These are phyloP conservation scores for Cosmopolites sordidus DNA, from an alignment of 2,888 invertebrate species.

Conservation along the genomic window DNA sequence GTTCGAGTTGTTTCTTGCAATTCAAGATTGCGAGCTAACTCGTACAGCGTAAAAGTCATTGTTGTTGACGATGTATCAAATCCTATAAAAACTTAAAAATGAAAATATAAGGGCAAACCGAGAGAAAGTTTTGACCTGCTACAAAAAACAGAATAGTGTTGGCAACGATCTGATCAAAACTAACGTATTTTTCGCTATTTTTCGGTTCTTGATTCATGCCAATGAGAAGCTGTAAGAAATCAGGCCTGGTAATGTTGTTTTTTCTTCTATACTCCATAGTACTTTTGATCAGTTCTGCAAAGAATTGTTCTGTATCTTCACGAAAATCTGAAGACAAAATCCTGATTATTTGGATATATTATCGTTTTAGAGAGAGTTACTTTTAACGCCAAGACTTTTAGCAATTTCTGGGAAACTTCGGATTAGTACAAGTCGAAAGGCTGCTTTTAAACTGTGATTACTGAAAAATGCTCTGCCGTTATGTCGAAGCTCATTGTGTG, in stretches of 20 bases:
- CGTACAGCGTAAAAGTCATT: conserved; percentile 30
- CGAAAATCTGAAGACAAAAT: background rate
- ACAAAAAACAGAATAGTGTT: conserved; percentile 43
- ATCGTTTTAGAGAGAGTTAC: background rate
- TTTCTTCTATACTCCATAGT: conserved; percentile 36
- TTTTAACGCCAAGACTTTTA: conserved; percentile 3
- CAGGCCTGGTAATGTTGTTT: conserved; percentile 30
- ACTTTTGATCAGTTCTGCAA: conserved; percentile 34
- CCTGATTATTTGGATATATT: background rate
- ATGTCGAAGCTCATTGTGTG: conserved; percentile 38
- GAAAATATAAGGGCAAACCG: conserved; percentile 4
- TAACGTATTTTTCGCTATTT: conserved; percentile 22
- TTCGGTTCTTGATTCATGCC: conserved; percentile 29
- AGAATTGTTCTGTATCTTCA: conserved; percentile 32
- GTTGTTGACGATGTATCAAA: conserved; percentile 32
- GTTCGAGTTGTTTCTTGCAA: conserved; percentile 27
- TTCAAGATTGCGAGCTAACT: conserved; percentile 26
- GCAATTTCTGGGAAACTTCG: conserved; percentile 9
- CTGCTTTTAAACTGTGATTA: too few relatives aligned
- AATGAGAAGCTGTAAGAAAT: conserved; percentile 35
- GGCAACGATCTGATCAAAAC: conserved; percentile 43
- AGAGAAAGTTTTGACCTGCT: conserved; percentile 17
- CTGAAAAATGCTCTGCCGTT: conserved; percentile 34
- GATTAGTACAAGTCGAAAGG: background rate
- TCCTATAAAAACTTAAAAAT: too few relatives aligned